Evolutionary conservation across 92 coral and sea anemone species (phyloP), one percentile per base, ranked within the genome.

Genomic region (Ricordea florida): DNA sequence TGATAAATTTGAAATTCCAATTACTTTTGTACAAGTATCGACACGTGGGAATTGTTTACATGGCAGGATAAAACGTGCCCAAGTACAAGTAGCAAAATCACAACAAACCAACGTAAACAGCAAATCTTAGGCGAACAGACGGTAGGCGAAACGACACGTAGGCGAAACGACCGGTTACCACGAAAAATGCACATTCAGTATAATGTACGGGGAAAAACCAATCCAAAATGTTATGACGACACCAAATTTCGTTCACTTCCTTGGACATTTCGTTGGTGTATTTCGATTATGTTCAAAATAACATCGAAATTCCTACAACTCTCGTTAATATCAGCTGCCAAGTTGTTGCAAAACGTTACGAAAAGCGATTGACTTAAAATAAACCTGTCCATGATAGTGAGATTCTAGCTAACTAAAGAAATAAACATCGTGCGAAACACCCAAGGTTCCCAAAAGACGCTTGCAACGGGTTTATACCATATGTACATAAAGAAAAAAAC

Each of bases 1-100:
- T 15, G 15, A 67, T 16, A n/a, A n/a, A n/a, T 20, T n/a, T 24
- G 20, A 24, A 45, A 61, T 60, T 10, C 15, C 36, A 55, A 28
- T 48, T 32, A n/a, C 32, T 31, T 32, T 48, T 23, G 24, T 15
- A 35, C 53, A 20, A 13, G 15, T 7, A 34, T 1, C 10, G 50
- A 33, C 74, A 67, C 74, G 74, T 67, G 74, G 61, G 33, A 48
- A 45, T 33, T 67, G 74, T 67, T 67, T 67, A 67, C 60, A 48
- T 67, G 60, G 9, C 37, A 20, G 32, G 10, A 44, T 26, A 45
- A 65, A n/a, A 26, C 41, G 27, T 10, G 50, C 41, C 56, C 20
- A 34, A 21, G 32, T 32, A 21, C 14, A 24, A 31, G 34, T 8
- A 29, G 37, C 62, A 21, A 67, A 48, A 25, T 32, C 20, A 49